These are phyloP conservation scores for Myiopsitta monachus DNA, from an alignment of 2,113 vertebrate genomes.

Conservation along the genomic window DNA sequence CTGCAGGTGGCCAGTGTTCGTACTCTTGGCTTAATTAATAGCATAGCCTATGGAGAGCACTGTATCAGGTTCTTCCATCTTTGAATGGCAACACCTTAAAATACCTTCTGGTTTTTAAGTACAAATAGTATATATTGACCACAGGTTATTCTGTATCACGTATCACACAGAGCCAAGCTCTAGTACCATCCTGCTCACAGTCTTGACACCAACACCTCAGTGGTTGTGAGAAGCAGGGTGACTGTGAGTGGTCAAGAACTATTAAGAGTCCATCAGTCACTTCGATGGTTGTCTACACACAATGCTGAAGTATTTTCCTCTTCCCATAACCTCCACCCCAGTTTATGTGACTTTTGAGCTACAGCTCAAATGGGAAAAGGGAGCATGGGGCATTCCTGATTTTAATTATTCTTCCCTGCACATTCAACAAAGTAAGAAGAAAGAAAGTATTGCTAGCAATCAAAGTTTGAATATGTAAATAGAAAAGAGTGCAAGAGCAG, in stretches of 20 bases:
- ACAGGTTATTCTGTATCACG: neutral
- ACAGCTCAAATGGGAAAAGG: neutral
- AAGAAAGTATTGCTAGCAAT: neutral
- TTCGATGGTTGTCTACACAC: neutral
- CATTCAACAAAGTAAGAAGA: neutral
- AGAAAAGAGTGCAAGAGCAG: neutral
- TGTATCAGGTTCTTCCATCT: neutral
- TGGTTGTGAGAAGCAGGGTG: neutral
- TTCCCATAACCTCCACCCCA: neutral
- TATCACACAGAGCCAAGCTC: neutral
- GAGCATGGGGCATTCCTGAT: neutral
- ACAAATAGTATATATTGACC: neutral
- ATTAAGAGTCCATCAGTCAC: neutral
- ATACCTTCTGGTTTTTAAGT: neutral
- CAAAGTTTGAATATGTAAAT: neutral
- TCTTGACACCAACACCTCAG: neutral
- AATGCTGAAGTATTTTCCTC: neutral
- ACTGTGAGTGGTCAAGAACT: too few relatives aligned
- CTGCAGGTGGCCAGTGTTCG: neutral
- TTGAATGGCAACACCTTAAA: neutral
- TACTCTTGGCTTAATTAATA: neutral
- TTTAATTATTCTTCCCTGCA: neutral
- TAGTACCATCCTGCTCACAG: neutral
- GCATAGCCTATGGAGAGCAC: neutral
- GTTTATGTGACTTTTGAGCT: neutral